Evolutionary conservation across 2,113 vertebrate species (phyloP), one percentile per base, ranked within the genome.

Genomic region (Carettochelys insculpta): DNA sequence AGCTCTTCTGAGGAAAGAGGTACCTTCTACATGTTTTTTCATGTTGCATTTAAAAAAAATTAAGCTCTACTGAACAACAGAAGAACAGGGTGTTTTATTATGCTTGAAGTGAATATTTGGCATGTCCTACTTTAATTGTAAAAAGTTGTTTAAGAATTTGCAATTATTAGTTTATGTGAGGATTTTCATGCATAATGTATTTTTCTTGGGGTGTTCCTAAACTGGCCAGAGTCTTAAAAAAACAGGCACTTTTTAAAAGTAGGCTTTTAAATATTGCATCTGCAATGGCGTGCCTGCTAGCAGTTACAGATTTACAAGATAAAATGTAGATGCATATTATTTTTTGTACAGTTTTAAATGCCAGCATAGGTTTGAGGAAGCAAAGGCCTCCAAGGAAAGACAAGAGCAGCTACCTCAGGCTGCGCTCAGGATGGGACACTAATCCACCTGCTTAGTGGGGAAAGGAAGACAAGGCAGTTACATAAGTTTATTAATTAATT

Each of bases 371-470:
- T 29, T 71, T 3, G 56, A 24, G 41, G 7, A 92, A 78, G 4
- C 16, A 5, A 83, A 50, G 89, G 92, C 84, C 20, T 92, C 83
- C 82, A 93, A 61, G 6, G 20, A 92, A 86, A 25, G 47, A 58
- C 95, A 81, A 92, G 88, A 84, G 65, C 29, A 8, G 19, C 78
- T 79, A 11, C 38, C 3, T 52, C 48, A 83, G 87, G 88, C 75
- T 3, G 71, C 91, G 91, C 50, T 90, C 22, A 25, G 90, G 94
- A 77, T 92, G 79, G 50, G 58, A 77, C 91, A 41, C 83, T 91
- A 48, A 43, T 41, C 68, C 38, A 41, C 43, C n/a, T 61, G 38
- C 22, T 41, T 25, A 73, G 24, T 11, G 38, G 20, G 10, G 24
- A 41, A 41, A 41, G 68, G 38, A 73, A 73, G 24, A 8, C 68